Conservation (phyloP, 2,888 invertebrate genomes). For the Copidosoma aretas region DNA sequence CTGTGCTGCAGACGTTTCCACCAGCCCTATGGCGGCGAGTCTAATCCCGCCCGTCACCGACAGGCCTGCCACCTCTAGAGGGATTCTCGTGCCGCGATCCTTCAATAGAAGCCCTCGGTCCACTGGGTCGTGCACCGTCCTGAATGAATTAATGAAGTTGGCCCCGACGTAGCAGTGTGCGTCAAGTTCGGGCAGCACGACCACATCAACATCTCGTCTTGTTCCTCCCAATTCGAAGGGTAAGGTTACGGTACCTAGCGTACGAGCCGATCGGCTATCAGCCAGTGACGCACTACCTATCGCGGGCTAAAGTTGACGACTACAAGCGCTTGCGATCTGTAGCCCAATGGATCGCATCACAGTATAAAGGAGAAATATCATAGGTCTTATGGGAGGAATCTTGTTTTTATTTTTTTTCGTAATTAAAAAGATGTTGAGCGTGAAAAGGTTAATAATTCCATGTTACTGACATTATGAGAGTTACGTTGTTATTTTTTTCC, state of each 20-base stretch:
- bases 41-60: background rate
- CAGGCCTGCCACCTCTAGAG: background rate
- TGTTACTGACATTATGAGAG: no score
- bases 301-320: background rate
- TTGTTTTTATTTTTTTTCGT: no score
- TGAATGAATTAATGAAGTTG: background rate
- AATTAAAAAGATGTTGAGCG: no score
- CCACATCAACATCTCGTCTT: background rate
- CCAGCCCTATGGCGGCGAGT: background rate
- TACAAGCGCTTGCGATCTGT: background rate
- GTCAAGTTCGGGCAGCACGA: constrained; percentile 1
- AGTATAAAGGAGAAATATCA: no score
- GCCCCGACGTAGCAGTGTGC: constrained; percentile 4
- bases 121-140: background rate
- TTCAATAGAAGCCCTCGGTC: background rate
- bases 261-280: no score
- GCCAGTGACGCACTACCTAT: background rate
- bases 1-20: background rate
- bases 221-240: background rate
- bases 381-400: no score
- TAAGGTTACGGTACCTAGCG: background rate
- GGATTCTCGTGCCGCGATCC: background rate
- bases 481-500: no score
- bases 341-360: background rate
- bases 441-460: no score